These are phyloP conservation scores for Agonopterix alstromeriana DNA, from an alignment of 2,888 invertebrate species.

Conservation along the genomic window DNA sequence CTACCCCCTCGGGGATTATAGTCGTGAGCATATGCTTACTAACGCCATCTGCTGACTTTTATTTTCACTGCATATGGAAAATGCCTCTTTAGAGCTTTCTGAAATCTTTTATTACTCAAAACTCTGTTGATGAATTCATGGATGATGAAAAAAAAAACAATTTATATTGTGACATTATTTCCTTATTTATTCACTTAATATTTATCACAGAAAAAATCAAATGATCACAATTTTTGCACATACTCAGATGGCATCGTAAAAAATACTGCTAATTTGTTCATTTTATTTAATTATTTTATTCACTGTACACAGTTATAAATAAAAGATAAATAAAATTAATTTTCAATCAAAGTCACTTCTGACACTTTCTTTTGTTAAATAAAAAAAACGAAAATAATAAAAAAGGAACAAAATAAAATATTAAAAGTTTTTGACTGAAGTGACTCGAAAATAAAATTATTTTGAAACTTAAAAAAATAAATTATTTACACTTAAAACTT, in stretches of 20 bases:
- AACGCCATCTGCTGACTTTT: background rate
- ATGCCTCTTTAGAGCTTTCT: background rate
- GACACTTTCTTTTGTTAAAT: too few species aligned
- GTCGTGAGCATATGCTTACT: too few species aligned
- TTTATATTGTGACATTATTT: conserved; percentile 1
- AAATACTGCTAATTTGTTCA: conserved; percentile 3
- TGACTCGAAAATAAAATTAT: too few species aligned
- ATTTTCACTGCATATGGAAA: background rate
- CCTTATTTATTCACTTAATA: conserved; percentile 16
- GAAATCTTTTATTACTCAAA: background rate
- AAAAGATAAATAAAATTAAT: too few species aligned
- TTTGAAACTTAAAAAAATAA: background rate
- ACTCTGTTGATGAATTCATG: too few species aligned
- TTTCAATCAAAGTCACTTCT: too few species aligned
- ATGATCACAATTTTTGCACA: conserved; percentile 21
- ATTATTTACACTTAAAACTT: conserved; percentile 6
- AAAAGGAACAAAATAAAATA: too few species aligned
- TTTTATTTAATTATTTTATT: background rate
- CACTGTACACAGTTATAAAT: too few species aligned
- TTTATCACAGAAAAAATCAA: conserved; percentile 32
- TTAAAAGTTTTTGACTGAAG: too few species aligned
- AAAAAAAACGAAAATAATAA: too few species aligned
- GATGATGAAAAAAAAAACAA: too few species aligned
- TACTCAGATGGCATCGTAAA: conserved; percentile 9
- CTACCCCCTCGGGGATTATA: too few species aligned